Base-by-base conservation (phyloP, 1,140 invertebrate genomes). In the Bombus pyrosoma region DNA sequence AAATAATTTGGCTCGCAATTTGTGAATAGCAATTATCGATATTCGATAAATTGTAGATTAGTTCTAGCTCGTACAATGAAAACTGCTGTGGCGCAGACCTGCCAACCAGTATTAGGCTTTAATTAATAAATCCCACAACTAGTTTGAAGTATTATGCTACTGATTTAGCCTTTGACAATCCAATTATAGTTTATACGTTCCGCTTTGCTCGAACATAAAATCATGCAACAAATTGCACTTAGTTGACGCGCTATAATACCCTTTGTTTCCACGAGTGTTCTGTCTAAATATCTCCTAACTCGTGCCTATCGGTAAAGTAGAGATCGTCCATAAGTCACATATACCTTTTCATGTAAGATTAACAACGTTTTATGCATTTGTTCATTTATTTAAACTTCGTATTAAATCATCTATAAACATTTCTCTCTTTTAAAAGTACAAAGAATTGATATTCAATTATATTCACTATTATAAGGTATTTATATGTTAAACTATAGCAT, bases 11-110 rank as follows among this genome's bases (percentile, higher is more conserved):
- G 6, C 15, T 25, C 18, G 41, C 47, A 43, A 75, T 37, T 57
- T 28, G 22, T n/a, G 47, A 53, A 6, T 53, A 53, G 47, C 47
- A 76, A 76, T 83, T 83, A 76, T 83, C 59, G 79, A 69, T 75
- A 75, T 83, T 59, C 41, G 72, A 76, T 75, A 72, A 53, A 69
- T 28, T 32, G 22, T 64, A n/a, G 41, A 81, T 72, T 81, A 72
- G 66, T 81, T 39, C n/a, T 57, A 28, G 25, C 25, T 39, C 5
- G 66, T 10, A n/a, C 1, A 34, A 3, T 47, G 41, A 81, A 71
- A 71, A 81, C 68, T 72, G 28, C 22, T n/a, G 8, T 22, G 39
- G 5, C 25, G 9, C 9, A 3, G 43, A 47, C 1, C 39, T 72
- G 71, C 8, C 28, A 39, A 15, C 2, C 32, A 57, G 32, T 75